A percentile compares a stretch with the other conserved stretches of the same genome.
phyloP scores from a whole-genome alignment of 2,113 vertebrate genomes.

The Numenius arquata region DNA sequence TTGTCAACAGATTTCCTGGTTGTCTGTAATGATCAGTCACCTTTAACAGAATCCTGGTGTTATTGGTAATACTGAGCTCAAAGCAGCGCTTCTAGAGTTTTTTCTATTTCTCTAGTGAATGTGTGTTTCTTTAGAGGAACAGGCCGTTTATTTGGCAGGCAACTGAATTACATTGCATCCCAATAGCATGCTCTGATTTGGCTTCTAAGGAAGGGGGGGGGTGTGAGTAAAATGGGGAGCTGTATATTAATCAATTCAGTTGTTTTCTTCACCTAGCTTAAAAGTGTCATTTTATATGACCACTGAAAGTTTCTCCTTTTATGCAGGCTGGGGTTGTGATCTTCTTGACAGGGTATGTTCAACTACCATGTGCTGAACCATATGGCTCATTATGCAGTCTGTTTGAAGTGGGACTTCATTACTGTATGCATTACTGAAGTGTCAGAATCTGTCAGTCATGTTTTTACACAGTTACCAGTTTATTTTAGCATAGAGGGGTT shows the following conservation, averaged over 20 bases:
- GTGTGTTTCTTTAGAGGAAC: not conserved
- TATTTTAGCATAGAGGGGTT: not conserved
- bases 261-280: not conserved
- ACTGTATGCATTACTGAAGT: not conserved
- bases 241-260: not conserved
- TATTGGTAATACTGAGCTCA: not conserved
- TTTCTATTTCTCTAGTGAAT: not conserved
- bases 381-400: not conserved
- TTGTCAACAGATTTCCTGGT: not conserved
- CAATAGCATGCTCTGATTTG: not conserved
- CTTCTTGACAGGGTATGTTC: not conserved
- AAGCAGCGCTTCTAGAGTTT: not conserved
- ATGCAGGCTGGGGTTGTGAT: not conserved
- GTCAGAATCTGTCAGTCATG: not conserved
- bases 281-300: not conserved
- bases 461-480: not conserved
- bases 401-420: not conserved
- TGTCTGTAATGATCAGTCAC: not conserved
- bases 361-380: not conserved
- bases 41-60: not conserved
- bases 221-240: not conserved
- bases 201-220: not conserved
- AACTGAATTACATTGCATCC: not conserved
- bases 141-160: not conserved
- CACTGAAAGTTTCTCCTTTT: not conserved